Evolutionary conservation across 2,797 vertebrate genomes (phyloP).

Genomic region (Rhincodon typus): DNA sequence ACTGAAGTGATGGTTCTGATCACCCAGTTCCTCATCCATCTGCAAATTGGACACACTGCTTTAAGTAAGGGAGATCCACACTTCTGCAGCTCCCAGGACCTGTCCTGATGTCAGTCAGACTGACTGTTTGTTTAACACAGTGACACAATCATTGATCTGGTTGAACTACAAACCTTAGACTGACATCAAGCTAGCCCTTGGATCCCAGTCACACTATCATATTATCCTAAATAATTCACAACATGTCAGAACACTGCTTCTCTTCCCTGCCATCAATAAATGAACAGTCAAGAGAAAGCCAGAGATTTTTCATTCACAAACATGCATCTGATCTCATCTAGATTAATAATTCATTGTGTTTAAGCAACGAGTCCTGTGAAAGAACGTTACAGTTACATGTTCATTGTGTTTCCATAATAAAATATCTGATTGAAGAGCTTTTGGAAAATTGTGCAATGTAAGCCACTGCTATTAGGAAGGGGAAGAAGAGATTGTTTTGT

Average conservation of each 20-base stretch:
- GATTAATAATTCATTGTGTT: neutral
- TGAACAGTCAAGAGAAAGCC: neutral
- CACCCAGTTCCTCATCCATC: constrained; percentile 31
- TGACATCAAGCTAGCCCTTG: neutral
- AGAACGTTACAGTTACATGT: neutral
- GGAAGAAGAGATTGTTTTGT: neutral
- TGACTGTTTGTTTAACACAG: neutral
- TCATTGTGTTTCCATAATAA: neutral
- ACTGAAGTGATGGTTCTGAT: neutral
- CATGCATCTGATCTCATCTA: neutral
- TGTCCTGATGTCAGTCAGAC: neutral
- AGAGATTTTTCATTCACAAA: constrained; percentile 35
- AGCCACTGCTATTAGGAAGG: neutral
- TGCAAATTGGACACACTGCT: neutral
- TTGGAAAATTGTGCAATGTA: neutral
- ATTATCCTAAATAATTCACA: constrained; percentile 31
- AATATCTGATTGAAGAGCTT: neutral
- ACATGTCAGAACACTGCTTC: neutral
- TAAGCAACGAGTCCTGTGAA: neutral
- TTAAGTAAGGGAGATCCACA: neutral
- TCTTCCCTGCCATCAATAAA: neutral
- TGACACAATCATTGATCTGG: neutral
- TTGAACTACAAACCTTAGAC: neutral
- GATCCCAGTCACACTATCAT: neutral
- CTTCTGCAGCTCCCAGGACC: neutral